Percentiles rank a stretch among this genome's conserved stretches.
Conservation (phyloP, 2,797 vertebrate species). For the Myotis pilosus region DNA sequence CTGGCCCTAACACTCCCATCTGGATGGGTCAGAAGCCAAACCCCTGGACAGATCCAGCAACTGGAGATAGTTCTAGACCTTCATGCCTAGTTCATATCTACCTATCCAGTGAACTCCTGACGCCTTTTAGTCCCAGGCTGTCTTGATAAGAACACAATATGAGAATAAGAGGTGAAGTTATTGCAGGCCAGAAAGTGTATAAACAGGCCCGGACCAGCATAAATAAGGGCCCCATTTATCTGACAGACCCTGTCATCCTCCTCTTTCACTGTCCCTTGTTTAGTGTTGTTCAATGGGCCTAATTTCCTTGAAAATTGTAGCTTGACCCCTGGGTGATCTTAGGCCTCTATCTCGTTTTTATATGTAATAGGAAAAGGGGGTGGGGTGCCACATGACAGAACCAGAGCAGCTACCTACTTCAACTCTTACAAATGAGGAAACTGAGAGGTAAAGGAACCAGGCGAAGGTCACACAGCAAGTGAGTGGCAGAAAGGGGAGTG, state of each 20-base stretch:
- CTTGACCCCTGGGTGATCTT: background rate
- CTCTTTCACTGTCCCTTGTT: background rate
- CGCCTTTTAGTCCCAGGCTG: background rate
- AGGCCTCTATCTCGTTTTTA: background rate
- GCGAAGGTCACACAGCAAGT: background rate
- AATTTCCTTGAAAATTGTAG: background rate
- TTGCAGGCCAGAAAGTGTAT: background rate
- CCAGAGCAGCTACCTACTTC: background rate
- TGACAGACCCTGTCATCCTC: background rate
- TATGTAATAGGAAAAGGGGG: background rate
- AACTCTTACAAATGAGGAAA: background rate
- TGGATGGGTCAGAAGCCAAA: background rate
- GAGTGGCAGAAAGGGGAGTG: background rate
- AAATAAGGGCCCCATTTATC: background rate
- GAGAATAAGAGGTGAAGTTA: background rate
- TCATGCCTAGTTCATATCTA: background rate
- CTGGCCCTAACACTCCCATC: background rate
- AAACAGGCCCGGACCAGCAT: background rate
- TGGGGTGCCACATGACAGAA: background rate
- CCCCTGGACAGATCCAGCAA: background rate
- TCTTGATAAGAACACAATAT: background rate
- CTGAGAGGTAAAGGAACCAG: background rate
- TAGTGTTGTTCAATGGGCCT: background rate
- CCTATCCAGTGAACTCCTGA: background rate
- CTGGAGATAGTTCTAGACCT: background rate